phyloP scores from a whole-genome alignment of 2,888 invertebrate genomes.

The Dexiosoma caninum region DNA sequence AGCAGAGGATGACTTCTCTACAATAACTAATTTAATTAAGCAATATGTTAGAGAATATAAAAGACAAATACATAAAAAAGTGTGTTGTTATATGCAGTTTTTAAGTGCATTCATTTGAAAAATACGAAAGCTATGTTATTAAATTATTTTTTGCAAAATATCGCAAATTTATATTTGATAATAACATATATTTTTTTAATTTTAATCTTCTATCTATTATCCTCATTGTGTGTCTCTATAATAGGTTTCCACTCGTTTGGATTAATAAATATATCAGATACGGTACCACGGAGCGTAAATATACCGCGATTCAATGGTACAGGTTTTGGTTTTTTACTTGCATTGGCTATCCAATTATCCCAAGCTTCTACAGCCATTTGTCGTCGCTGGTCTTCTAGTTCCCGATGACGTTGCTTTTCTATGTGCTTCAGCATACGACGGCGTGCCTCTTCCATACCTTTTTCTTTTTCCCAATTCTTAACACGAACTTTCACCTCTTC shows the following conservation, averaged over 20 bases:
- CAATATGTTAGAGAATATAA: no score
- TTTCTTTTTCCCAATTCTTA: conserved; percentile 68
- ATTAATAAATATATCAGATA: conserved; percentile 74
- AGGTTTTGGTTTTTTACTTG: conserved; percentile 74
- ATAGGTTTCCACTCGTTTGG: conserved; percentile 71
- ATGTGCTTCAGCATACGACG: conserved; percentile 65
- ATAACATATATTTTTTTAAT: not conserved
- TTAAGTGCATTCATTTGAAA: no score
- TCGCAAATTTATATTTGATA: not conserved
- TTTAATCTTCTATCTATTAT: not conserved
- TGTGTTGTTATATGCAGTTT: no score
- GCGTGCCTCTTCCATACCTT: conserved; percentile 67
- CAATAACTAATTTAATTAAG: no score
- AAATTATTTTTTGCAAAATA: no score
- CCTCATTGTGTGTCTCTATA: conserved; percentile 31
- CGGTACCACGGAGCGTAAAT: conserved; percentile 73
- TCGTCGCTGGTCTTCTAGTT: conserved; percentile 66
- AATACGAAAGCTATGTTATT: no score
- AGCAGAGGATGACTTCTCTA: no score
- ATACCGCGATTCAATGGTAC: conserved; percentile 76
- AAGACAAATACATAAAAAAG: no score
- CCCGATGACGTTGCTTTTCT: conserved; percentile 62
- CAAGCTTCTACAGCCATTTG: conserved; percentile 69
- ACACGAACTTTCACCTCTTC: conserved; percentile 64
- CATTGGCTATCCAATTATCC: conserved; percentile 72